Evolutionary conservation across 2,888 invertebrate genomes (phyloP), one percentile per base, ranked within the genome.

Genomic region (Pristionchus fissidentatus): DNA sequence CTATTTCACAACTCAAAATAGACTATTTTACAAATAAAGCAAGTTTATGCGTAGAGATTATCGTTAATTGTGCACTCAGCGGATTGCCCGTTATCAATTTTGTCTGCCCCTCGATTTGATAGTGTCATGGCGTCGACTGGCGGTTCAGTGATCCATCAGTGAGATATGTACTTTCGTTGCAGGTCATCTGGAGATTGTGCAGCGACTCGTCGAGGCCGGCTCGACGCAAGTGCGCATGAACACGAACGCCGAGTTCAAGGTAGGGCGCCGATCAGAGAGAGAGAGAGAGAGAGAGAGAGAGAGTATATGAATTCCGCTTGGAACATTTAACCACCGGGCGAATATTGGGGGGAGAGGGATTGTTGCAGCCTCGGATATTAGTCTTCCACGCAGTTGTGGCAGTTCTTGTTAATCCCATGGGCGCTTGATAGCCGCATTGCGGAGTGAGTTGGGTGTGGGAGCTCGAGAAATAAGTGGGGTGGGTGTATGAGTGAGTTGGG

Each of bases 241-340:
- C 97, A 97, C 97, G 55, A 86, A 85, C 94, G 97, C 83, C 29
- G 90, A 90, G 43, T 89, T 89, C 84, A 91, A 91, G 82, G 90
- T 90, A 4, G 77, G 83, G 57, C 35, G 29, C 57, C 22, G 8
- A 4, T 3, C 3, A 57, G 57, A 7, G 13, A 26, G 57, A 57
- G 57, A 3, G 26, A 13, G 55, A 4, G 55, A 55, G 55, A 55
- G n/a, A 13, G 55, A 4, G 55, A 19, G 55, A 22, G 22, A 7
- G 55, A 55, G 19, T 35, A 26, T 8, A 8, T n/a, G n/a, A n/a
- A n/a, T n/a, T n/a, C n/a, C n/a, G n/a, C n/a, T n/a, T n/a, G n/a
- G n/a, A n/a, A 29, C 57, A 57, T 29, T 57, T 57, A 22, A n/a
- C 4, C 57, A 4, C 29, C 57, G 57, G 22, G 57, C 29, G 22